Evolutionary conservation across 2,888 invertebrate species (phyloP).

Genomic region (Epistrophe grossulariae): DNA sequence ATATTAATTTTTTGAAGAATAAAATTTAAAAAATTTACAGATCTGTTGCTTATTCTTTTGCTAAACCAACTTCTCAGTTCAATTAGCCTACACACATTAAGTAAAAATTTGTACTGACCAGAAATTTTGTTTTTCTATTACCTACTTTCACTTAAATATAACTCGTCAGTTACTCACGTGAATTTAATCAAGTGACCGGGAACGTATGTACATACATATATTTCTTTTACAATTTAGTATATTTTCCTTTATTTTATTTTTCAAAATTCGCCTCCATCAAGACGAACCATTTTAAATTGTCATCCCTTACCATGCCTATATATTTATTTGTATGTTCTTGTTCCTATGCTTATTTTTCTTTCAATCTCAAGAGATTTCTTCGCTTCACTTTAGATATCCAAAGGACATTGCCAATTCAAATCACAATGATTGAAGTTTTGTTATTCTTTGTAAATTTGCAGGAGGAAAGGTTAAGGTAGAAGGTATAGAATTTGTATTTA

Average conservation of each 20-base stretch:
- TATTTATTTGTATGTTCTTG: conserved; percentile 2
- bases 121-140: too few species aligned
- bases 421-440: conserved; percentile 73
- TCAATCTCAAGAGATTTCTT: conserved; percentile 55
- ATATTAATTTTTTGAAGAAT: too few species aligned
- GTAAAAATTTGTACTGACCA: too few species aligned
- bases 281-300: conserved; percentile 15
- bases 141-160: too few species aligned
- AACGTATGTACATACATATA: background rate
- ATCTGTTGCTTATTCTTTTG: too few species aligned
- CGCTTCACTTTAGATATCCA: conserved; percentile 51
- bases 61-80: too few species aligned
- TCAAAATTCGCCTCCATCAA: background rate
- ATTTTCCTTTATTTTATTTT: background rate
- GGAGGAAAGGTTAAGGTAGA: background rate
- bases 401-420: conserved; percentile 74
- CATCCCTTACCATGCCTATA: background rate
- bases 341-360: background rate
- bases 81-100: too few species aligned
- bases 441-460: conserved; percentile 37
- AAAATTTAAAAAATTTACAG: too few species aligned
- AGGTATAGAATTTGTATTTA: background rate
- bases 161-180: too few species aligned
- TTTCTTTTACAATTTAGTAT: background rate
- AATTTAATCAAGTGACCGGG: background rate